Evolutionary conservation across 2,888 invertebrate genomes (phyloP), one percentile per base, ranked within the genome.

Genomic region (Agapostemon virescens): DNA sequence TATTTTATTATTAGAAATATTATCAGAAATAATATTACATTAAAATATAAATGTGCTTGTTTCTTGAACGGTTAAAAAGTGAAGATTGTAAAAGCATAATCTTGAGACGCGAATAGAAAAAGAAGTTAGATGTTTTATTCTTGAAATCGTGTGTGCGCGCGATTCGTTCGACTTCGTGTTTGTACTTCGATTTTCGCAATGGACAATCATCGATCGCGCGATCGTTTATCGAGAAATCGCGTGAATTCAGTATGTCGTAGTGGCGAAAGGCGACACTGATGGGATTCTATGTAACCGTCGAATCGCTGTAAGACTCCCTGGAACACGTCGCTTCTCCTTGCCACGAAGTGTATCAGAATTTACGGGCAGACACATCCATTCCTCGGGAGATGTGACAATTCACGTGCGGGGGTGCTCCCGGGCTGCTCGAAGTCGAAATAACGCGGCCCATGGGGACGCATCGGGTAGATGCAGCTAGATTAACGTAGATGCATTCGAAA

Each of bases 391-490:
- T 74, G 49, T 81, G 45, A 20, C 61, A 38, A 61, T 58, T 70
- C 61, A 70, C 80, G 80, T 74, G 80, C 80, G 66, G 58, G 73
- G 30, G 33, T 45, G 13, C 71, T 69, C 79, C 55, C 79, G 73
- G 36, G 66, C 69, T 74, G 80, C 30, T 61, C 64, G 20, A 49
- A 38, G 72, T 33, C 69, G 45, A 61, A 80, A 61, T 66, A 80
- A 69, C 69, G 69, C 73, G 49, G 23, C 64, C 63, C 26, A 13
- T 36, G 23, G 64, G n/a, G 71, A 63, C 61, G 33, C 61, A 61
- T 33, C 61, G 55, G 55, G 55, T 55, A 55, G 55, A 55, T 55
- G 55, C 26, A 55, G 55, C 26, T 55, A 55, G 26, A 63, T 76
- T 49, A 79, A 40, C 49, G 42, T 33, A 13, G 77, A 66, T 71